Evolutionary conservation across 2,888 invertebrate genomes (phyloP).

Genomic region (Tineola bisselliella): DNA sequence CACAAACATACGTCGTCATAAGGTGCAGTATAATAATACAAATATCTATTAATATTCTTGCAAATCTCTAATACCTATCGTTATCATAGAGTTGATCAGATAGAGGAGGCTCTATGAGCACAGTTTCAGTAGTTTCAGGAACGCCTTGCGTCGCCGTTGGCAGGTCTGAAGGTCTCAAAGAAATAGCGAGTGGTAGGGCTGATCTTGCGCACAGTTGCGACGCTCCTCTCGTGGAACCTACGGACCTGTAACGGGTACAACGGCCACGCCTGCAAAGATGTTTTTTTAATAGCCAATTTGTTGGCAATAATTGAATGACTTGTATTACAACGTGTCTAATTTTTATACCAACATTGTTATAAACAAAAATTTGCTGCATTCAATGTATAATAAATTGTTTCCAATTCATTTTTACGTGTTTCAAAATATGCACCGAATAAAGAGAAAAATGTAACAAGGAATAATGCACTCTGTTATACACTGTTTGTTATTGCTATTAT

Average conservation of each 20-base stretch:
- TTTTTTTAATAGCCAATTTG: neutral
- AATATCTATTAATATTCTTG: too few species aligned
- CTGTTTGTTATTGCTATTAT: constrained; percentile 4
- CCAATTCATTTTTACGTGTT: too few species aligned
- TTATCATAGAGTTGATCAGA: constrained; percentile 28
- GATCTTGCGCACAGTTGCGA: constrained; percentile 77
- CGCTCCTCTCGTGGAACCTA: constrained; percentile 75
- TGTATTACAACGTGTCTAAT: too few species aligned
- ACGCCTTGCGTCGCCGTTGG: constrained; percentile 29
- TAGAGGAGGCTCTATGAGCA: constrained; percentile 39
- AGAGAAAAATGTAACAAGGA: neutral
- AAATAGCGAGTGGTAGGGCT: constrained; percentile 78
- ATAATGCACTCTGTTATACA: neutral
- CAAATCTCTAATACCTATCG: constrained; percentile 29
- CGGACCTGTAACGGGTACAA: constrained; percentile 75
- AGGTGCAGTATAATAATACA: too few species aligned
- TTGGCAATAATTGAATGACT: neutral
- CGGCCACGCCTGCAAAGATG: constrained; percentile 71
- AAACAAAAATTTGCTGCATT: too few species aligned
- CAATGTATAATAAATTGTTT: too few species aligned
- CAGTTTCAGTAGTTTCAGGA: constrained; percentile 45
- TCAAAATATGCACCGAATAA: too few species aligned
- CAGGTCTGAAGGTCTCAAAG: constrained; percentile 72
- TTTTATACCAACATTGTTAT: too few species aligned
- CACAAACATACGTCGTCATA: too few species aligned